Base-by-base conservation (phyloP, 2,797 vertebrate genomes). In the Margarornis squamiger region DNA sequence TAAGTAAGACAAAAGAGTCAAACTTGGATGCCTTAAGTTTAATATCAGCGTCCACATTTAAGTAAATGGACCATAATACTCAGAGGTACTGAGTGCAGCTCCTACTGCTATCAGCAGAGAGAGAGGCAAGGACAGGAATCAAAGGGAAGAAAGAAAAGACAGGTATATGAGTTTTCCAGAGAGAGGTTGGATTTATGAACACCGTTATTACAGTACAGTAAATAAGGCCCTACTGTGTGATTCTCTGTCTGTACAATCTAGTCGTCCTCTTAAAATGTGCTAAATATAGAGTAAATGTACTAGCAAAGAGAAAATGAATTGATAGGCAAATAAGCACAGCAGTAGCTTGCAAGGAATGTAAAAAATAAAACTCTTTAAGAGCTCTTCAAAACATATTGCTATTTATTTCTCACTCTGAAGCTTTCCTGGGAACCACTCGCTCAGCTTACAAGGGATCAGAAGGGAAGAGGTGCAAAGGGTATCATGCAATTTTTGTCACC, bases 301-400 rank as follows among this genome's bases (percentile, higher is more conserved):
- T 94, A 97, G 90, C 92, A 90, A 97, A 78, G 83, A 92, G 65
- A 94, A 95, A 97, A 97, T 95, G 84, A 97, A 97, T 96, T 96
- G 97, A 96, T 96, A 97, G 94, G 95, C 95, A 97, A 97, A 97
- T 97, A 97, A 96, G 92, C 96, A 94, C 95, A 97, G 96, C 95
- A 93, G 97, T 94, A 72, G n/a, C 45, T 94, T 93, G 81, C 54
- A 95, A 95, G 75, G 74, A 93, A 77, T 92, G 54, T 92, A 67
- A 91, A 92, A 96, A 95, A 92, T 81, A 93, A 95, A 95, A 80
- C 30, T 83, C 73, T 71, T 78, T 73, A 94, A 96, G 92, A 91
- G 76, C 81, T 84, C 88, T 96, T 94, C 86, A 93, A 97, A 97
- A 92, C 5, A 49, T 88, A 93, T 46, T 86, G 67, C 61, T 82